Evolutionary conservation across 2,113 vertebrate genomes (phyloP).

Genomic region (Acrocephalus arundinaceus): DNA sequence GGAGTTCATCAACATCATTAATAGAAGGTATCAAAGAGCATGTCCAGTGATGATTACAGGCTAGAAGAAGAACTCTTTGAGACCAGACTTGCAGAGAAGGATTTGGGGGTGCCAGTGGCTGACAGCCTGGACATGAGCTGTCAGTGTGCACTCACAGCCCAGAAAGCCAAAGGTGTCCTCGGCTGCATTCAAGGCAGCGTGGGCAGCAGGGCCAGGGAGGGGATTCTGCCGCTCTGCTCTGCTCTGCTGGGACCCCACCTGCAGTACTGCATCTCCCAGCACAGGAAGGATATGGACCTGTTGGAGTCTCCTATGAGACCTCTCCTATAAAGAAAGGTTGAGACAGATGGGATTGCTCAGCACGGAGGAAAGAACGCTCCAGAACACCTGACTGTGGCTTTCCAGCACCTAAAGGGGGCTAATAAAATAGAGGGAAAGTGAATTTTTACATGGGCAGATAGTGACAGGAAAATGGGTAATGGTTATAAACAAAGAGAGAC

Average conservation of each 20-base stretch:
- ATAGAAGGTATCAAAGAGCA: neutral
- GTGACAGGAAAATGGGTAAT: neutral
- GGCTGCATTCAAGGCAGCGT: neutral
- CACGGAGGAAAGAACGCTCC: fast-evolving
- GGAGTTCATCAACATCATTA: neutral
- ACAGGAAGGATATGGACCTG: neutral
- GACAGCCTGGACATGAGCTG: neutral
- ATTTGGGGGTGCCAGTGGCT: fast-evolving
- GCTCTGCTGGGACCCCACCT: neutral
- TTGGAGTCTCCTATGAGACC: too few species aligned
- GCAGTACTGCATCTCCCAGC: neutral
- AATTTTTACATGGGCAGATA: neutral
- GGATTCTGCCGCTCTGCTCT: neutral
- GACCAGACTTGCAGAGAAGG: neutral
- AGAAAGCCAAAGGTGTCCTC: neutral
- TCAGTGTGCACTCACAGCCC: neutral
- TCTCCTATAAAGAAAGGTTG: too few species aligned
- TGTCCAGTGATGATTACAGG: neutral
- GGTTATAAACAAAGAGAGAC: neutral
- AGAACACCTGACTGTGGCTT: neutral
- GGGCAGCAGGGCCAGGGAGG: neutral
- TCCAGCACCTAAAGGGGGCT: neutral
- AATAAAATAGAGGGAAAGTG: too few species aligned
- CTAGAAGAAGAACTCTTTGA: neutral
- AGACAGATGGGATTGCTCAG: neutral